Percentiles rank a stretch among this genome's conserved stretches.
These are phyloP conservation scores for Nysson spinosus DNA, from an alignment of 2,888 invertebrate species.

Conservation along the genomic window DNA sequence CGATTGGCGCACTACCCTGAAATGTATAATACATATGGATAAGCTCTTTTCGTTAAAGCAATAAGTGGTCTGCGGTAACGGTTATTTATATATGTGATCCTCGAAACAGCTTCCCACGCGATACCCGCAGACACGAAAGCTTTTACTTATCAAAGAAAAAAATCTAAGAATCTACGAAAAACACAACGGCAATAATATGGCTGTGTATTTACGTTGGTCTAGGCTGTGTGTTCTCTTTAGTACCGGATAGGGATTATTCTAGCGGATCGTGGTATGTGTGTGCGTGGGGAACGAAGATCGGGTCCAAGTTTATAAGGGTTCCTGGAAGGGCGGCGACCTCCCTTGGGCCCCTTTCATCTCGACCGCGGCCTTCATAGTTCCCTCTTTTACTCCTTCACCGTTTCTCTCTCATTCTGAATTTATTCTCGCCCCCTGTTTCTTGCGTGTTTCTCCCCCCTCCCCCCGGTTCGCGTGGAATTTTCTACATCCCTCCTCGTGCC, in stretches of 20 bases:
- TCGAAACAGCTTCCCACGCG: conserved; percentile 68
- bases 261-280: conserved; percentile 36
- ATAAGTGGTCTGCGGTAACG: no score
- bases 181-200: conserved; percentile 11
- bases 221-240: conserved; percentile 26
- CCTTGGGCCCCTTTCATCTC: conserved; percentile 74
- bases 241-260: conserved; percentile 49
- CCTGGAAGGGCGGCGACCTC: conserved; percentile 76
- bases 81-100: conserved; percentile 55
- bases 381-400: conserved; percentile 11
- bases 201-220: conserved; percentile 17
- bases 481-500: not conserved
- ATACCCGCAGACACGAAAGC: conserved; percentile 42
- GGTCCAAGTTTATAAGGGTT: conserved; percentile 75
- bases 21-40: no score
- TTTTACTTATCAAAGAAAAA: conserved; percentile 42
- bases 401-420: conserved; percentile 8
- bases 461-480: conserved; percentile 14
- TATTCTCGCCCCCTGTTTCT: conserved; percentile 26
- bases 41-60: no score
- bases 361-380: conserved; percentile 62
- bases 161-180: conserved; percentile 51
- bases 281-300: conserved; percentile 57
- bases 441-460: conserved; percentile 21
- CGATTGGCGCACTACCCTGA: no score